Evolutionary conservation across 2,888 invertebrate genomes (phyloP), one percentile per base, ranked within the genome.

Genomic region (Dexiosoma caninum): DNA sequence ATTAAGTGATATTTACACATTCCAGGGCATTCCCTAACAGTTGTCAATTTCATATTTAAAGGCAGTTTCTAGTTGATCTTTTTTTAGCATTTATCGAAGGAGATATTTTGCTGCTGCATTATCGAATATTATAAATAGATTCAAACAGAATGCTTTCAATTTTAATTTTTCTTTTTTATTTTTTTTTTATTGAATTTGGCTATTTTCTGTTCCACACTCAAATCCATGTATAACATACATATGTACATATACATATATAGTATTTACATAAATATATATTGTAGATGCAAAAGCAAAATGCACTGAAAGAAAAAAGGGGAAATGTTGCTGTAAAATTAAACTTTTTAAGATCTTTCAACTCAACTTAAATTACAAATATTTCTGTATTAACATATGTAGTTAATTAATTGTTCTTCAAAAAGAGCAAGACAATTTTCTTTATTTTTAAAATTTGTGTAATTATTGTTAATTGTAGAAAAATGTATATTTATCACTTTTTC

Each of bases 71-170:
- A n/a, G n/a, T 5, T 14, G 12, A 10, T 46, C 3, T 16, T 19
- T 46, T 40, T 30, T 9, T n/a, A n/a, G 37, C 27, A 8, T 46
- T 32, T 59, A 30, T 19, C 42, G 14, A 51, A 16, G 23, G 19
- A 40, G 46, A 57, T 46, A 59, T 14, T 53, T 55, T 49, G 19
- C 8, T 49, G 51, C 57, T 32, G 64, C 19, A 69, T 51, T 66
- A 66, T 44, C 46, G 66, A 75, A 30, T 46, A 27, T 32, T 67
- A 78, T 44, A 78, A 72, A 79, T 79, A 74, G 69, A 27, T 10
- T 66, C 32, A 60, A 59, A 59, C 10, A 35, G 53, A 55, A 51
- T 62, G 12, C 32, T 71, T 62, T 55, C 37, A 35, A 57, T 72
- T 62, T 78, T 21, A 40, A 51, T 57, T 55, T 64, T 23, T 66